Evolutionary conservation across 2,888 invertebrate genomes (phyloP).

Genomic region (Orthonychiurus folsomi): DNA sequence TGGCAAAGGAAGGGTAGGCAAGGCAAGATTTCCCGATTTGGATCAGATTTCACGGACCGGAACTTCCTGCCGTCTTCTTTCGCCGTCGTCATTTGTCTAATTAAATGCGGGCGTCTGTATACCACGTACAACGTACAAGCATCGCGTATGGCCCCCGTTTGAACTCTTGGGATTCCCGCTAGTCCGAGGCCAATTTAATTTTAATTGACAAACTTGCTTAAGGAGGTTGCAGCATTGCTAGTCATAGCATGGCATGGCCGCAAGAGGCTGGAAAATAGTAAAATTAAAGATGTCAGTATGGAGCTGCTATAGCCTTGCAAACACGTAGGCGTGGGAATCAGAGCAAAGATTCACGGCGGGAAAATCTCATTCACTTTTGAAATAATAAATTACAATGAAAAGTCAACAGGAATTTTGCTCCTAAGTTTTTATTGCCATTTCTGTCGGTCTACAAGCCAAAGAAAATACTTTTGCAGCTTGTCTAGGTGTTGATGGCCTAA

Average conservation of each 20-base stretch:
- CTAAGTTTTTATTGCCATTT: too few species aligned
- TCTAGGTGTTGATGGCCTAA: too few species aligned
- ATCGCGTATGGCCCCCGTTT: too few species aligned
- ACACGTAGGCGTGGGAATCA: neutral
- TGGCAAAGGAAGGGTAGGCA: too few species aligned
- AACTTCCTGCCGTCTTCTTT: conserved; percentile 22
- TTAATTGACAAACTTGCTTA: conserved; percentile 20
- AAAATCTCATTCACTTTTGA: neutral
- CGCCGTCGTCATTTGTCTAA: conserved; percentile 37
- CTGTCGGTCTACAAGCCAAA: too few species aligned
- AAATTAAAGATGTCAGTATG: neutral
- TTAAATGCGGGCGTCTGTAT: conserved; percentile 24
- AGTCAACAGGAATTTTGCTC: neutral
- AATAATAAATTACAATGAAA: neutral
- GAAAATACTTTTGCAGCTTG: too few species aligned
- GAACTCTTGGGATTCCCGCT: too few species aligned
- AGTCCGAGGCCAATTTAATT: neutral
- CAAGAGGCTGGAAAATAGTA: neutral
- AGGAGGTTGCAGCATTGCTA: too few species aligned
- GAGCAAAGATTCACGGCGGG: neutral
- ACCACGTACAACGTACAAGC: too few species aligned
- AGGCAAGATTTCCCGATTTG: too few species aligned
- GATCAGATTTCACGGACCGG: conserved; percentile 20
- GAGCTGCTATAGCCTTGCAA: too few species aligned
- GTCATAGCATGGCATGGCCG: neutral